phyloP scores from a whole-genome alignment of 2,113 vertebrate species.

The Ceyx margarethae region DNA sequence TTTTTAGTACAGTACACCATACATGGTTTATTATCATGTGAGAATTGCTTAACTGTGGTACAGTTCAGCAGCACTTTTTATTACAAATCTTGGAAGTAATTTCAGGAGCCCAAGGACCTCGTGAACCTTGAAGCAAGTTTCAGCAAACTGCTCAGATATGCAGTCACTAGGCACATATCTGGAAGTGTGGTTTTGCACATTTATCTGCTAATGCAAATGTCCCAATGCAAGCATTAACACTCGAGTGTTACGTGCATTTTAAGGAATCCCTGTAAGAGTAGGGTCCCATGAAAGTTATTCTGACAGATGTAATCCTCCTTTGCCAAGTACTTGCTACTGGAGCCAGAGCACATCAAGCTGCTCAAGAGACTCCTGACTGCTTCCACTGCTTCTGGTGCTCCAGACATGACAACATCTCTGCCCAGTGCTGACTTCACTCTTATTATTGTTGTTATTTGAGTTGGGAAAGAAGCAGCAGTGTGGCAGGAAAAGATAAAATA shows the following conservation, averaged over 20 bases:
- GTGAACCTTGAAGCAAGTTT: constrained; percentile 33
- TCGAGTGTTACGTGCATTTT: constrained; percentile 48
- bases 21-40: constrained; percentile 56
- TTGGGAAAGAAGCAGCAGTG: constrained; percentile 20
- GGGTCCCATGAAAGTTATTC: constrained; percentile 38
- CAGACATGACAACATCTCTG: constrained; percentile 12
- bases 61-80: constrained; percentile 47
- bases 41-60: constrained; percentile 47
- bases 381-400: constrained; percentile 10
- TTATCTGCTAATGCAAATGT: constrained; percentile 27
- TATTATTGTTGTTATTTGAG: background rate
- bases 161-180: constrained; percentile 31
- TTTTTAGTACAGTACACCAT: constrained; percentile 11
- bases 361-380: background rate
- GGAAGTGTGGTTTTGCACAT: constrained; percentile 25
- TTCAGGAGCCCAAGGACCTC: constrained; percentile 70
- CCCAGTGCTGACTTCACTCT: constrained; percentile 13
- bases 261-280: constrained; percentile 59
- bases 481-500: constrained; percentile 12
- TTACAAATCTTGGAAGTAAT: constrained; percentile 66
- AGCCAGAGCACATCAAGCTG: background rate
- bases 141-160: constrained; percentile 22
- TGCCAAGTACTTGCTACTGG: constrained; percentile 27
- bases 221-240: constrained; percentile 39
- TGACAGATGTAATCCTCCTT: constrained; percentile 49